phyloP scores from a whole-genome alignment of 2,797 vertebrate genomes.

The Premnoplex brunnescens region DNA sequence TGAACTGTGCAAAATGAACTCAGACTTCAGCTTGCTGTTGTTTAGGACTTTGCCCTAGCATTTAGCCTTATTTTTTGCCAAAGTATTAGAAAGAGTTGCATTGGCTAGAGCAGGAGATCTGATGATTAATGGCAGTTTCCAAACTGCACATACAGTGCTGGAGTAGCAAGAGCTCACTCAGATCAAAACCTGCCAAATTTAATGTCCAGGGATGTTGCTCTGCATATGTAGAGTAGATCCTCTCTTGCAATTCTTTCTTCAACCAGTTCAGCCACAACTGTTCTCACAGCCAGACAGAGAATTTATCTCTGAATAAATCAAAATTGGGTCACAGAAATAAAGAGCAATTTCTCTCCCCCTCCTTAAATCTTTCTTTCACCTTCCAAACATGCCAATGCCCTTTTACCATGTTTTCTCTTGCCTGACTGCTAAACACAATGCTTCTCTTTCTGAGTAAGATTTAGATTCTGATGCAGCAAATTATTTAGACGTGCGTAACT shows the following conservation, averaged over 20 bases:
- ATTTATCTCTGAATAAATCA: background rate
- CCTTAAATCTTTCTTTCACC: background rate
- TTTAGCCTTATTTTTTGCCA: background rate
- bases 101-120: background rate
- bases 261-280: background rate
- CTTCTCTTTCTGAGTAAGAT: background rate
- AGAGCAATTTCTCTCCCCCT: background rate
- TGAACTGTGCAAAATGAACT: background rate
- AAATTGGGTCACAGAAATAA: background rate
- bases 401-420: background rate
- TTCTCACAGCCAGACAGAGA: background rate
- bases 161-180: background rate
- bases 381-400: background rate
- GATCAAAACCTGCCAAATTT: background rate
- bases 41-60: background rate
- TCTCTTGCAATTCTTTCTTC: background rate
- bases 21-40: background rate
- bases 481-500: background rate
- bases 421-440: background rate
- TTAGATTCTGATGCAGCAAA: background rate
- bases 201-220: background rate
- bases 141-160: background rate
- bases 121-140: background rate
- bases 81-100: background rate
- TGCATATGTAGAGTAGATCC: fast-evolving